Evolutionary conservation across 2,888 invertebrate genomes (phyloP), one percentile per base, ranked within the genome.

Genomic region (Hemicrepidius hirtus): DNA sequence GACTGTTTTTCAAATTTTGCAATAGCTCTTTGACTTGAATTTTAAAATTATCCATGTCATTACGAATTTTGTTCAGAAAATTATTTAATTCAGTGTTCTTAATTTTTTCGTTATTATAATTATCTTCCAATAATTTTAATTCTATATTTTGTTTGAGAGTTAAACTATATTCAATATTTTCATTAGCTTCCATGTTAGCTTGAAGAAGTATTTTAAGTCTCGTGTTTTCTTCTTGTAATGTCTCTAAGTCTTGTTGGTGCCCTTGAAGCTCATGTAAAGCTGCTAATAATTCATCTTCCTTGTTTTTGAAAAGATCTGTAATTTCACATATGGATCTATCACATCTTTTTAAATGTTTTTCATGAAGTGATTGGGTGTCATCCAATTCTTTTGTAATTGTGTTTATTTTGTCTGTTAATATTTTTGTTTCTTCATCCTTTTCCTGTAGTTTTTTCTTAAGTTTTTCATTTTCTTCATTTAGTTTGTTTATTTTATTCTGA

Each of bases 401-500:
- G 4, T 44, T 50, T 5, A 72, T 71, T 12, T 70, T 44, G 3
- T 46, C 32, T 24, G 64, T 60, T 37, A 77, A 65, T 1, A 59
- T 40, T 20, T 64, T 46, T 53, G 75, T 75, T 46, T 73, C 60
- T 9, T 68, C 53, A 21, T 73, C 64, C 41, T 68, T 68, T 10
- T 62, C 13, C 24, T 72, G 57, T 7, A 76, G 13, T 60, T 71
- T 57, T 2, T 62, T 21, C 32, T 67, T 16, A 28, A 75, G 21
- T 20, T 68, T 46, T n/a, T 28, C 16, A 62, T 75, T 78, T 35
- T 74, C 65, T 20, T 49, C 35, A 18, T 65, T 71, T 50, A 75
- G 57, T 20, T 57, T 55, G 4, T 35, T 28, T 18, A 76, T 41
- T 41, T 75, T 71, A 13, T 20, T 65, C 44, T 75, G 37, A 13